phyloP scores from a whole-genome alignment of 2,888 invertebrate species.

The Archips crataeganus region DNA sequence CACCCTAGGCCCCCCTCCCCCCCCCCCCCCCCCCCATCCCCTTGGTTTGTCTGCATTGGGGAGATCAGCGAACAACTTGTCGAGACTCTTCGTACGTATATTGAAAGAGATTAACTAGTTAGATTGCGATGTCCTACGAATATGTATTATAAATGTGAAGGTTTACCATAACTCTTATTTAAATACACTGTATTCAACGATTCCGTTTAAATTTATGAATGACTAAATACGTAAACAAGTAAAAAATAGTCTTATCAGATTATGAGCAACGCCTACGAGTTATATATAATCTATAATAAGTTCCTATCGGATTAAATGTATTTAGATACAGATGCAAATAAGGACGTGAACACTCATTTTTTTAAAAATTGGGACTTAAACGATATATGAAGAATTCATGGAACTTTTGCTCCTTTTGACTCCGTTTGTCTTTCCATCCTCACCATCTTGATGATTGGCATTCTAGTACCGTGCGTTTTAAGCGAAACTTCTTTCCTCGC shows the following conservation, averaged over 20 bases:
- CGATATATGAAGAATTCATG: background rate
- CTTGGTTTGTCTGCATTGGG: constrained; percentile 26
- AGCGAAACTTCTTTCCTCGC: too few species aligned
- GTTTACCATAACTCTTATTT: background rate
- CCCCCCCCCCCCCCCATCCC: constrained; percentile 22
- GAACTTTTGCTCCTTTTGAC: background rate
- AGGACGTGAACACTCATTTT: constrained; percentile 6
- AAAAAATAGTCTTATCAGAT: constrained; percentile 19
- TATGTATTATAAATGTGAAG: background rate
- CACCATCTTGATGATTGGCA: too few species aligned
- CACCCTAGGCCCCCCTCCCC: constrained; percentile 30
- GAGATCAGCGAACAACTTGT: constrained; percentile 16
- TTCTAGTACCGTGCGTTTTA: too few species aligned
- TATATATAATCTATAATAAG: background rate
- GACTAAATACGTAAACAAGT: constrained; percentile 30
- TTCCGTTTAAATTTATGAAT: constrained; percentile 19
- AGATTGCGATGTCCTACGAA: too few species aligned
- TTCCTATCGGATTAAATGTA: constrained; percentile 21
- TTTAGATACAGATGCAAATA: constrained; percentile 36
- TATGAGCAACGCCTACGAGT: background rate
- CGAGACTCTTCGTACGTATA: constrained; percentile 15
- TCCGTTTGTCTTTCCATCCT: too few species aligned
- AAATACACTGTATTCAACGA: background rate
- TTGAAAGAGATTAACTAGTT: background rate
- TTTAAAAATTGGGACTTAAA: background rate